Percentiles rank a stretch among this genome's conserved stretches.
Conservation (phyloP, 2,797 vertebrate species). For the Gephyroberyx darwinii region DNA sequence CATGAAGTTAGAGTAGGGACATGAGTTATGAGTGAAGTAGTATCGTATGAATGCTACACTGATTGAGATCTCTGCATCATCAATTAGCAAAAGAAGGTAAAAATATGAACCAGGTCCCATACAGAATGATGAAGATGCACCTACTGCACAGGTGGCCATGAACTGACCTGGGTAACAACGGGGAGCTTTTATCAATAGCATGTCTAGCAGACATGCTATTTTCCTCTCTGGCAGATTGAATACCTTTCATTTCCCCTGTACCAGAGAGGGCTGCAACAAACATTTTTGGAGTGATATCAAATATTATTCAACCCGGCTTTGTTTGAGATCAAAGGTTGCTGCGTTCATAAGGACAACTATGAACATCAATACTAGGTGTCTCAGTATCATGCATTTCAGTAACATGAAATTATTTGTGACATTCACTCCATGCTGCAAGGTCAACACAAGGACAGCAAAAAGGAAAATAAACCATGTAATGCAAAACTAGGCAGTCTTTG, state of each 20-base stretch:
- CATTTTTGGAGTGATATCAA: not conserved
- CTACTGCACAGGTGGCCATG: not conserved
- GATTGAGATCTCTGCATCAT: not conserved
- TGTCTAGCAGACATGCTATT: not conserved
- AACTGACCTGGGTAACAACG: not conserved
- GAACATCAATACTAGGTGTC: not conserved
- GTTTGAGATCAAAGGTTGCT: not conserved
- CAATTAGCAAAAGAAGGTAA: not conserved
- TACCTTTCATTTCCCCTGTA: not conserved
- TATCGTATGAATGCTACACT: not conserved
- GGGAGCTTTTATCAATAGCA: not conserved
- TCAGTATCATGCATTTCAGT: not conserved
- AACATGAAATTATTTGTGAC: constrained; percentile 13
- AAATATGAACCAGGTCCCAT: not conserved
- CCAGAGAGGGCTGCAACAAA: not conserved
- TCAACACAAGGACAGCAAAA: constrained; percentile 7
- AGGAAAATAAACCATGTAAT: constrained; percentile 3
- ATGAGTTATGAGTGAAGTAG: not conserved
- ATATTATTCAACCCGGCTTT: not conserved
- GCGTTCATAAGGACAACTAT: not conserved
- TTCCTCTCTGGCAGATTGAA: not conserved
- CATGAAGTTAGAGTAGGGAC: not conserved
- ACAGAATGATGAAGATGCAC: not conserved
- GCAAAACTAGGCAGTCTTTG: not conserved
- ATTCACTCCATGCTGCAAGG: constrained; percentile 11